Base-by-base conservation (phyloP, 2,888 invertebrate genomes). In the Dendrolimus houi region DNA sequence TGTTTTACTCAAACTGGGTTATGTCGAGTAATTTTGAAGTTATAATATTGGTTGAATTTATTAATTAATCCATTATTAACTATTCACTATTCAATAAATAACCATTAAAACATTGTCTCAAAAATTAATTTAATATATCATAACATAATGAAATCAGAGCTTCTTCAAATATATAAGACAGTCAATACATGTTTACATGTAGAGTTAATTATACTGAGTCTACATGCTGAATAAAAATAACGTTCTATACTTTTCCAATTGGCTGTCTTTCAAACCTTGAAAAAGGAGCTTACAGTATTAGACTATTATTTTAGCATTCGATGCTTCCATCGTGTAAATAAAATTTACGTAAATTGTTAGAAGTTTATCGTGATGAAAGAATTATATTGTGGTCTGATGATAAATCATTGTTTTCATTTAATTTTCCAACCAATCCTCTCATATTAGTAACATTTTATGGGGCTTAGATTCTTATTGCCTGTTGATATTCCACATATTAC, bases 241-340 rank as follows among this genome's bases (percentile, higher is more conserved):
- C 29, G 29, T 3, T 6, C 29, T 29, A 9, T 13, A 10, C 29
- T n/a, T 53, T 53, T 53, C 14, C 53, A 53, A 17, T 53, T 53
- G 53, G 14, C 29, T 2, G 17, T 17, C 9, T 8, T n/a, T 53
- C 9, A 53, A 67, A 59, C 59, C 54, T 52, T 29, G 58, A 55
- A 58, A 41, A 29, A 52, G 57, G 52, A 7, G 1, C 55, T 80
- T 75, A 78, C 82, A 83, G 80, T 85, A 81, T 82, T 85, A 81
- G 77, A 74, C 74, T 68, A 71, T 78, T 29, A 29, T 77, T 77
- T 81, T 75, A 81, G 80, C 80, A 81, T 86, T 76, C 75, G 75
- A 85, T 83, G 86, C 85, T 85, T 87, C 82, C 83, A 83, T 77
- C 83, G 74, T 86, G 86, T 89, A 87, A 83, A 87, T 87, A 86